Conservation (phyloP, 1,140 invertebrate species). For the Aethina tumida region DNA sequence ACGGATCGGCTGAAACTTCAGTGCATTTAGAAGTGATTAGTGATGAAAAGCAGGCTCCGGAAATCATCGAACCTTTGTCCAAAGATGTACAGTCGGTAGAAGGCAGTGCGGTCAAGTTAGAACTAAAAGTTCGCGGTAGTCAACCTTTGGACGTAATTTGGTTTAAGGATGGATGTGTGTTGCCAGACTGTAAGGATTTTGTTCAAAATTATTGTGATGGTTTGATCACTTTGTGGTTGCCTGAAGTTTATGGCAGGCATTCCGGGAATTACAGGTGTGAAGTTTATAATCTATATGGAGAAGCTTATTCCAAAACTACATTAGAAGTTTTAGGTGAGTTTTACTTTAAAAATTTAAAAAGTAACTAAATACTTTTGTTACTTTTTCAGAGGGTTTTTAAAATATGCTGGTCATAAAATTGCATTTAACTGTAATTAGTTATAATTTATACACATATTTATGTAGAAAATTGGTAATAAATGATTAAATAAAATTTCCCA, state of each 20-base stretch:
- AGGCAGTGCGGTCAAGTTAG: conserved; percentile 18
- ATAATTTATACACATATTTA: too few relatives aligned
- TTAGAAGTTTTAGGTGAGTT: conserved; percentile 43
- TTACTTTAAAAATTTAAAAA: background rate
- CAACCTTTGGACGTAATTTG: conserved; percentile 58
- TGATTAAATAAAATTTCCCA: too few relatives aligned
- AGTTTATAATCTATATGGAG: conserved; percentile 48
- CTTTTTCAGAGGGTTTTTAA: background rate
- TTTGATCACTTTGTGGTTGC: conserved; percentile 49
- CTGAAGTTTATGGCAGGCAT: conserved; percentile 55
- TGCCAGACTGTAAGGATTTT: conserved; percentile 56
- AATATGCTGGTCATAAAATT: too few relatives aligned
- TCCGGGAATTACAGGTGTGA: conserved; percentile 62
- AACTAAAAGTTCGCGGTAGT: conserved; percentile 34
- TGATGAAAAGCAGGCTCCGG: conserved; percentile 16
- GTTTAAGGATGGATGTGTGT: conserved; percentile 56
- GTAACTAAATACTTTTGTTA: background rate
- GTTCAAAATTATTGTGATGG: conserved; percentile 51
- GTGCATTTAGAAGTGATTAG: conserved; percentile 19
- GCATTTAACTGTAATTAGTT: too few relatives aligned
- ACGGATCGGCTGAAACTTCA: conserved; percentile 38
- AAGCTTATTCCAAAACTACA: conserved; percentile 42
- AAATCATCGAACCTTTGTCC: conserved; percentile 21
- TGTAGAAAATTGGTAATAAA: too few relatives aligned
- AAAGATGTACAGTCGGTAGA: conserved; percentile 10